A percentile compares a stretch with the other conserved stretches of the same genome.
Conservation (phyloP, 2,888 invertebrate species). For the Stenotaenia linearis region DNA sequence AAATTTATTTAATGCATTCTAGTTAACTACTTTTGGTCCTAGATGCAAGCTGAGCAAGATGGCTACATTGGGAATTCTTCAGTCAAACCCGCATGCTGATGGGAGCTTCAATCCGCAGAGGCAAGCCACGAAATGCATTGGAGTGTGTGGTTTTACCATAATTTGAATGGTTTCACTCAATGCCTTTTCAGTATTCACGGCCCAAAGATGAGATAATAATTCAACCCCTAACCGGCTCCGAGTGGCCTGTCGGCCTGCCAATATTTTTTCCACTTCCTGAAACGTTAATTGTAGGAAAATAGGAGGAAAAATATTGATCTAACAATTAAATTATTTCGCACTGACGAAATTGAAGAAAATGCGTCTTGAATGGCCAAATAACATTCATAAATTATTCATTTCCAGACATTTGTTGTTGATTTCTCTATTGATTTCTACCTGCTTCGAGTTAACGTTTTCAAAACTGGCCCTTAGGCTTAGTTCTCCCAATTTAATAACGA, state of each 20-base stretch:
- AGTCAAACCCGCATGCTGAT: conserved; percentile 2
- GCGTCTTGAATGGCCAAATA: background rate
- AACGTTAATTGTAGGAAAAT: background rate
- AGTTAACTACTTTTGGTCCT: background rate
- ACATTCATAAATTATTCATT: background rate
- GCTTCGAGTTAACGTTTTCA: background rate
- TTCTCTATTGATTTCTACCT: too few species aligned
- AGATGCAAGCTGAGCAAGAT: background rate
- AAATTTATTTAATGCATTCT: background rate
- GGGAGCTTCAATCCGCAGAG: conserved; percentile 4
- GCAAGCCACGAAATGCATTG: conserved; percentile 4
- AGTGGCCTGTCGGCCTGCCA: background rate
- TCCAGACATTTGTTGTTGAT: too few species aligned
- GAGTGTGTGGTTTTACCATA: conserved; percentile 9
- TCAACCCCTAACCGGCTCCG: background rate
- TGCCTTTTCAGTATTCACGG: background rate
- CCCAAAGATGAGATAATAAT: background rate
- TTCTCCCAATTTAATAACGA: background rate
- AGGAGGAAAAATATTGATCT: background rate
- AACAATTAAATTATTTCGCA: background rate
- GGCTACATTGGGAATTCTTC: background rate
- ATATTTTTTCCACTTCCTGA: background rate
- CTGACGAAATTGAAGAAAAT: background rate
- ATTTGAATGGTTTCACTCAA: background rate
- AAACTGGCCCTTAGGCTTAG: background rate